Base-by-base conservation (phyloP, 2,888 invertebrate genomes). In the Lepidocyrtinus sp. region DNA sequence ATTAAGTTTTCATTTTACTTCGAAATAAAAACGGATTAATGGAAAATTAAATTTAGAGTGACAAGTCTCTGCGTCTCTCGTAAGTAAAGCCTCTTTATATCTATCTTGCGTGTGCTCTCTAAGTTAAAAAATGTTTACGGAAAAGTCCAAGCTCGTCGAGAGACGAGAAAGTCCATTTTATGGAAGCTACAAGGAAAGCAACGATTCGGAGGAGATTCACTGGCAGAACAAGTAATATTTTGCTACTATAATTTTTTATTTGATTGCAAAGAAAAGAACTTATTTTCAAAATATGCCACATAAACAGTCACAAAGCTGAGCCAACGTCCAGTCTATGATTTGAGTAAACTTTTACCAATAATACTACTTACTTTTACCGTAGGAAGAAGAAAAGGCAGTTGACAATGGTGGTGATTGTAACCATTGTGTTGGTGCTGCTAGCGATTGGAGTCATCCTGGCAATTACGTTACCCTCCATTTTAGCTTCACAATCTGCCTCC, bases 151-250 rank as follows among this genome's bases (percentile, higher is more conserved):
- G 62, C 76, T 87, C 3, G 85, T 84, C 36, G 87, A 87, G 19
- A 87, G 85, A 71, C 69, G 83, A 71, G 85, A 86, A 21, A 85
- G 84, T 70, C 85, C 87, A 5, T 87, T 86, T 80, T 87, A 87
- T 71, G 87, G 87, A 24, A 85, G 85, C 62, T 86, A 86, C 79
- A 85, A 86, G 63, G 87, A 87, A 27, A 82, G 83, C 21, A 85
- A 74, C 45, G 67, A 81, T 9, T 67, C 83, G 22, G 87, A 87
- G 61, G 86, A 87, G 74, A 82, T 84, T 61, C 86, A 87, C 27
- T 87, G 87, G 87, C 84, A 87, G 62, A 87, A 85, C 63, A 85
- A 73, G 86, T 84, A 84, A 59, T 36, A 45, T 9, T 36, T 45
- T 62, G 1, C 12, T 46, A 0, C 2, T 68, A 17, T 17, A n/a